phyloP scores from a whole-genome alignment of 2,113 vertebrate species.

The Astatoreochromis straeleni region DNA sequence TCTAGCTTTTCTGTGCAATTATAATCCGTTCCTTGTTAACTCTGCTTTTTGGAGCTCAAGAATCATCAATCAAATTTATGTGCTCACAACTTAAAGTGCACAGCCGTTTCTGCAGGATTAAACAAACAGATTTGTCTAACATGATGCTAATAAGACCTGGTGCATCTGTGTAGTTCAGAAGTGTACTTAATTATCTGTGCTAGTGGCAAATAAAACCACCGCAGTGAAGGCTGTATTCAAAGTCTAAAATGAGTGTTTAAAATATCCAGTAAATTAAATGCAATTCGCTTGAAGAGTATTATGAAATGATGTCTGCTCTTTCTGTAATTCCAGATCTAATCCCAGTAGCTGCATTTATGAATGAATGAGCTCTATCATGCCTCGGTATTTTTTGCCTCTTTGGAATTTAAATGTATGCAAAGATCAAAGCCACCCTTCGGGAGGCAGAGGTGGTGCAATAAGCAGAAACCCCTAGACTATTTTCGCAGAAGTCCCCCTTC shows the following conservation, averaged over 20 bases:
- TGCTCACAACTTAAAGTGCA: neutral
- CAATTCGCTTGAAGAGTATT: slow-evolving; percentile 33
- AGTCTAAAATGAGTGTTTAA: slow-evolving; percentile 10
- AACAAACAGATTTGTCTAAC: neutral
- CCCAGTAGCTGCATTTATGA: slow-evolving; percentile 40
- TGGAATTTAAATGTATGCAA: slow-evolving; percentile 56
- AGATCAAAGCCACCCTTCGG: slow-evolving; percentile 56
- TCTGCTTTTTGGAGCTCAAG: neutral
- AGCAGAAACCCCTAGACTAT: slow-evolving; percentile 51
- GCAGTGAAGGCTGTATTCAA: neutral
- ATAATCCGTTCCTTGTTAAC: neutral
- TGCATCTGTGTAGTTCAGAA: neutral
- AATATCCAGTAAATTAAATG: slow-evolving; percentile 25
- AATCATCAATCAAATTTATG: neutral
- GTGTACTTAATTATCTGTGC: neutral
- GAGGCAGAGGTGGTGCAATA: slow-evolving; percentile 62
- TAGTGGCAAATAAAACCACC: neutral
- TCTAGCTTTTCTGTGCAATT: neutral
- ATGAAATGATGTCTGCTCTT: slow-evolving; percentile 32
- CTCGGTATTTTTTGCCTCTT: slow-evolving; percentile 14
- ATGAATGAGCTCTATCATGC: slow-evolving; percentile 34
- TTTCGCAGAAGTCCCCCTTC: neutral
- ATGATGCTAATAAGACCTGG: neutral
- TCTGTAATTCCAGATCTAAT: slow-evolving; percentile 29
- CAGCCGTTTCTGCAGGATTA: neutral